Percentiles rank a stretch among this genome's conserved stretches.
These are phyloP conservation scores for Parochlus steinenii DNA, from an alignment of 2,888 invertebrate species.

Conservation along the genomic window DNA sequence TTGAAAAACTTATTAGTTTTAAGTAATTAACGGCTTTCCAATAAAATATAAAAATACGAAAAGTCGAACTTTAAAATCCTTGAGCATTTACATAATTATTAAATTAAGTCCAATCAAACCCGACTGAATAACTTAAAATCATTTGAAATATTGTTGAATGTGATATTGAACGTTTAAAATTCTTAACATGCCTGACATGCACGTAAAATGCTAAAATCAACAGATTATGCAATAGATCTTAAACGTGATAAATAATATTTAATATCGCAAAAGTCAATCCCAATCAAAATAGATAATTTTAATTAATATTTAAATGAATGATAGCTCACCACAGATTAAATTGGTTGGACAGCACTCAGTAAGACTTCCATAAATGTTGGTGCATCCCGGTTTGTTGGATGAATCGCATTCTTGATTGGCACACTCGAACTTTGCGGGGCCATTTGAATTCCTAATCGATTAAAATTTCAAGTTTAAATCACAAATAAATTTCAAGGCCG, in stretches of 20 bases:
- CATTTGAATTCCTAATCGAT: constrained; percentile 1
- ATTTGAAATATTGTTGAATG: too few species aligned
- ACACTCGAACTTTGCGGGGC: constrained; percentile 7
- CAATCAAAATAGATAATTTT: too few species aligned
- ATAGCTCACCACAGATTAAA: constrained; percentile 8
- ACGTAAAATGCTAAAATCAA: too few species aligned
- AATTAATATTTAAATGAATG: constrained; percentile 1
- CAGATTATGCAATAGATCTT: too few species aligned
- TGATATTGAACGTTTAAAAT: constrained; percentile 1
- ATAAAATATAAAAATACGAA: too few species aligned
- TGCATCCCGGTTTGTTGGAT: constrained; percentile 4
- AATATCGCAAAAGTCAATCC: too few species aligned
- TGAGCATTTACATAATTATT: too few species aligned
- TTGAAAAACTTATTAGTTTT: not conserved
- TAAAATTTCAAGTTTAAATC: not conserved
- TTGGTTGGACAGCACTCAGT: constrained; percentile 11
- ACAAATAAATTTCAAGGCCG: not conserved
- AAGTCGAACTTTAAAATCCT: too few species aligned
- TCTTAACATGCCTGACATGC: not conserved
- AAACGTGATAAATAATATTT: too few species aligned
- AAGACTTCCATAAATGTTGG: constrained; percentile 8
- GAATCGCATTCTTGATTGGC: constrained; percentile 6
- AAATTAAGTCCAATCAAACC: too few species aligned
- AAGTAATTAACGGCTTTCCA: too few species aligned
- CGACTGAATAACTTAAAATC: too few species aligned